Base-by-base conservation (phyloP, 2,113 vertebrate genomes). In the Collichthys lucidus region DNA sequence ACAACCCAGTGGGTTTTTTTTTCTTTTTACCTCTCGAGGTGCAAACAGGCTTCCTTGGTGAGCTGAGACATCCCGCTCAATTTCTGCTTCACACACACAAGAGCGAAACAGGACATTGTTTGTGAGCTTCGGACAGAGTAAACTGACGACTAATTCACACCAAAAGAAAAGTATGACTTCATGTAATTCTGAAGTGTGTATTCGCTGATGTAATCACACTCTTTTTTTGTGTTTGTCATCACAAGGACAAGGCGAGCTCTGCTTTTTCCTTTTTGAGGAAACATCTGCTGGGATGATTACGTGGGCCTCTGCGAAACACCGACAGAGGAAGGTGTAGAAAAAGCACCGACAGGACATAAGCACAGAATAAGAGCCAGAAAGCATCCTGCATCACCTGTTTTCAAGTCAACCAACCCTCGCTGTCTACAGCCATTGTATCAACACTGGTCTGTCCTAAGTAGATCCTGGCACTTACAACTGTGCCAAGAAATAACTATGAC, bases 251-350 rank as follows among this genome's bases (percentile, higher is more conserved):
- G 26, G 49, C n/a, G n/a, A 74, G 80, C 65, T 77, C 47, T 67
- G 63, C 20, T 63, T 68, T 63, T 88, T 84, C 73, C 77, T 83
- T 78, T 86, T 44, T 40, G 77, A 89, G 88, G 86, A 93, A 91
- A 87, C 91, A 93, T 92, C 92, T 94, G 91, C 87, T 66, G 49
- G 61, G 55, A 66, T 68, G 74, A 74, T 89, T 85, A 75, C 17
- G 29, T 61, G 35, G 77, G 19, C 78, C 71, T 57, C 74, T 82
- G 68, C 70, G 78, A 77, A 78, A 35, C 61, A 62, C 19, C 44
- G 60, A 80, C 78, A 75, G 24, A 82, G 29, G 68, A 65, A 79
- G 62, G 50, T 65, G 15, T 59, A 61, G 26, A 55, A 85, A 40
- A 79, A 68, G 31, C 29, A 47, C 24, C 2, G 65, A 65, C 57